Conservation (phyloP, 92 coral and sea anemone genomes). For the Umimayanthus chanpuru region DNA sequence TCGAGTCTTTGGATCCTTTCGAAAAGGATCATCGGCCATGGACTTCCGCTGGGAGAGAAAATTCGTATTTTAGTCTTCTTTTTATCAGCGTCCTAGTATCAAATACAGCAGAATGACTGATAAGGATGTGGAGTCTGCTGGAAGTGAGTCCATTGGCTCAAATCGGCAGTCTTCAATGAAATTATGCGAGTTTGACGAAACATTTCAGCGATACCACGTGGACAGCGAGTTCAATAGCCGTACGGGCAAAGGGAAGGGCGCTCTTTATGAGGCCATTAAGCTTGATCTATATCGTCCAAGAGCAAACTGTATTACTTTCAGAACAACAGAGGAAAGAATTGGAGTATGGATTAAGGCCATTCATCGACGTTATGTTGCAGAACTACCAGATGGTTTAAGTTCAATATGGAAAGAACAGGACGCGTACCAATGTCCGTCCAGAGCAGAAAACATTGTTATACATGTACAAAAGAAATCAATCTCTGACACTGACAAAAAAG, state of each 20-base stretch:
- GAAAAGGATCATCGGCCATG: slow-evolving; percentile 46
- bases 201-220: slow-evolving; percentile 25
- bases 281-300: slow-evolving; percentile 15
- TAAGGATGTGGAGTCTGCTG: slow-evolving; percentile 11
- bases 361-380: slow-evolving; percentile 15
- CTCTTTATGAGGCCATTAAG: slow-evolving; percentile 26
- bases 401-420: slow-evolving; percentile 4
- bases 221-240: slow-evolving; percentile 8
- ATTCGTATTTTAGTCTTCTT: slow-evolving; percentile 5
- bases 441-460: background rate
- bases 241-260: slow-evolving; percentile 23
- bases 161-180: slow-evolving; percentile 16
- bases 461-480: slow-evolving; percentile 8
- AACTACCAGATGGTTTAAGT: slow-evolving; percentile 10
- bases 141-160: slow-evolving; percentile 5
- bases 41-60: background rate
- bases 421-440: slow-evolving; percentile 24
- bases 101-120: slow-evolving; percentile 11
- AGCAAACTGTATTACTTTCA: slow-evolving; percentile 24
- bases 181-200: slow-evolving; percentile 10
- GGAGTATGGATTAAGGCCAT: slow-evolving; percentile 19
- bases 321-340: slow-evolving; percentile 9
- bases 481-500: background rate
- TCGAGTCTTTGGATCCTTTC: slow-evolving; percentile 37
- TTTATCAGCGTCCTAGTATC: slow-evolving; percentile 10